Conservation (phyloP, 2,888 invertebrate species). For the Campoplex capitator region DNA sequence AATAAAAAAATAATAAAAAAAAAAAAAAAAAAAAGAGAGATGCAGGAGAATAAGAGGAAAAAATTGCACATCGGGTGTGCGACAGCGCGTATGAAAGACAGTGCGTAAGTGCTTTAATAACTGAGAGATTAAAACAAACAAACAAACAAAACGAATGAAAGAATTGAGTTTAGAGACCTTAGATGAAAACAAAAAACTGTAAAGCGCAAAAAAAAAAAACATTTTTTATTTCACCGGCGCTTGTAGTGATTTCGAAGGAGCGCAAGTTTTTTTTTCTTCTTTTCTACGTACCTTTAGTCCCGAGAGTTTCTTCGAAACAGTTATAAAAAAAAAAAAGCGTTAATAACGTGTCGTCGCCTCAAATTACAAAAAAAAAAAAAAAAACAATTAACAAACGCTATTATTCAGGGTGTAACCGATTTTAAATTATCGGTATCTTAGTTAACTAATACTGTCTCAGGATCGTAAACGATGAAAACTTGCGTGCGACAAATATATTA, state of each 20-base stretch:
- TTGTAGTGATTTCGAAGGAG: slow-evolving; percentile 60
- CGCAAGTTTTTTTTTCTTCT: slow-evolving; percentile 55
- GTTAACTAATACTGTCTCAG: slow-evolving; percentile 66
- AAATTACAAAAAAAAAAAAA: slow-evolving; percentile 34
- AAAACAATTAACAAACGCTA: slow-evolving; percentile 43
- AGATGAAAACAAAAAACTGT: slow-evolving; percentile 57
- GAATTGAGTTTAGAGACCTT: slow-evolving; percentile 62
- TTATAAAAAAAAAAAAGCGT: slow-evolving; percentile 20
- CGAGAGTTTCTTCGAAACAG: slow-evolving; percentile 37
- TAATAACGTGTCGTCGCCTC: slow-evolving; percentile 48
- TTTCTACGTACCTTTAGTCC: slow-evolving; percentile 46
- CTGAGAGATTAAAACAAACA: slow-evolving; percentile 24
- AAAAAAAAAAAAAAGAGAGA: not conserved
- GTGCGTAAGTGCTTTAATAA: slow-evolving; percentile 65
- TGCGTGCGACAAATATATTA: slow-evolving; percentile 60
- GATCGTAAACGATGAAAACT: slow-evolving; percentile 65
- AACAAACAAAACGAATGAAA: slow-evolving; percentile 6
- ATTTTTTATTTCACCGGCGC: slow-evolving; percentile 42
- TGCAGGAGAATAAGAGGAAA: slow-evolving; percentile 48
- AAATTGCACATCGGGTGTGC: slow-evolving; percentile 46
- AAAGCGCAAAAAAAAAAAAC: slow-evolving; percentile 60
- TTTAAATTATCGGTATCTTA: slow-evolving; percentile 51
- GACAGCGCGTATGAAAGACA: slow-evolving; percentile 59
- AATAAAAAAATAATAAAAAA: slow-evolving; percentile 25
- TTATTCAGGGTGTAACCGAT: slow-evolving; percentile 62